Evolutionary conservation across 1,140 invertebrate genomes (phyloP).

Genomic region (Calycopis cecrops): DNA sequence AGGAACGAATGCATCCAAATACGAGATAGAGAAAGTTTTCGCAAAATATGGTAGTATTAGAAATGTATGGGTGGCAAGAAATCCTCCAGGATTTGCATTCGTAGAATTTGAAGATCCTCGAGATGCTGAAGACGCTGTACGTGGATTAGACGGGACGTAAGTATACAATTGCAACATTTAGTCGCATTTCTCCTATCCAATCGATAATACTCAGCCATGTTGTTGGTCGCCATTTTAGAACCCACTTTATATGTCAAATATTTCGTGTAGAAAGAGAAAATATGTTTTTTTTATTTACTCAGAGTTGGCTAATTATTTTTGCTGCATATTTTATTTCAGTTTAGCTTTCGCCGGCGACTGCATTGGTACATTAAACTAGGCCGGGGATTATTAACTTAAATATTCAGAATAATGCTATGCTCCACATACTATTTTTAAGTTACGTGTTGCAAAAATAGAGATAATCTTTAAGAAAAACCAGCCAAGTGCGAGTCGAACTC

Average conservation of each 20-base stretch:
- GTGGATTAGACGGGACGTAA: slow-evolving; percentile 95
- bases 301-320: too few relatives aligned
- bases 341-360: too few relatives aligned
- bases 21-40: slow-evolving; percentile 94
- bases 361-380: too few relatives aligned
- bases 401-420: too few relatives aligned
- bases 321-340: too few relatives aligned
- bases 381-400: too few relatives aligned
- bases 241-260: slow-evolving; percentile 15
- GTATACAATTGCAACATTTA: slow-evolving; percentile 41
- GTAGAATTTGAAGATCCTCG: slow-evolving; percentile 98
- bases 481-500: too few relatives aligned
- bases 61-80: slow-evolving; percentile 98
- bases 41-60: slow-evolving; percentile 95
- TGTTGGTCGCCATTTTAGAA: slow-evolving; percentile 38
- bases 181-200: not conserved
- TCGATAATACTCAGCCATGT: slow-evolving; percentile 19
- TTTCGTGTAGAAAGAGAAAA: too few relatives aligned
- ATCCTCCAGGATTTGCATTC: slow-evolving; percentile 97
- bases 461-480: too few relatives aligned
- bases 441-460: too few relatives aligned
- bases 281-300: too few relatives aligned
- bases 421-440: too few relatives aligned
- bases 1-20: slow-evolving; percentile 92
- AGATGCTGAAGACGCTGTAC: slow-evolving; percentile 98